Conservation (phyloP, 2,797 vertebrate genomes). For the Poecilia velifera region DNA sequence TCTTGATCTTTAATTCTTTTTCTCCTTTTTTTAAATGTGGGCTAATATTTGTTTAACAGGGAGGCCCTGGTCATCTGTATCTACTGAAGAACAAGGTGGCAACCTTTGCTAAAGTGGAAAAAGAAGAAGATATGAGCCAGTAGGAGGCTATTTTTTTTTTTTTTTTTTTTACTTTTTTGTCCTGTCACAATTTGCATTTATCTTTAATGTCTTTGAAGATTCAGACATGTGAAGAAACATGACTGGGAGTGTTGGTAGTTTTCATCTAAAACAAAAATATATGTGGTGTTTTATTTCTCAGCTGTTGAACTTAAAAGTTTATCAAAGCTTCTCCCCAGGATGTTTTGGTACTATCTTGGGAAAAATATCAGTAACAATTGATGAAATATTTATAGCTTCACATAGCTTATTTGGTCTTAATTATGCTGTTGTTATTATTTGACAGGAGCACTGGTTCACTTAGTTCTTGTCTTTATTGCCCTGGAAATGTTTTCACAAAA, state of each 20-base stretch:
- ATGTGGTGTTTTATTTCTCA: neutral
- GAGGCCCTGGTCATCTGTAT: slow-evolving; percentile 95
- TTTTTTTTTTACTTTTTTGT: neutral
- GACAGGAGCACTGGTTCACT: neutral
- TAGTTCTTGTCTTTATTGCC: neutral
- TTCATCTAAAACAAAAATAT: neutral
- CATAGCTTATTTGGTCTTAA: neutral
- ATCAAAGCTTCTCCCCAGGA: neutral
- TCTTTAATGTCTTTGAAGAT: neutral
- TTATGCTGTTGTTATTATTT: neutral
- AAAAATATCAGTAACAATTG: neutral
- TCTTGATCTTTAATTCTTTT: neutral
- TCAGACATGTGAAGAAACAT: neutral
- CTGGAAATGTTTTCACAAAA: neutral
- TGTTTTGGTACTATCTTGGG: neutral
- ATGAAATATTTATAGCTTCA: neutral
- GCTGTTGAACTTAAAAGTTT: neutral
- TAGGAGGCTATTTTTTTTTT: slow-evolving; percentile 75
- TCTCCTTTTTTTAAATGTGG: neutral
- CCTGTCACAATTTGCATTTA: neutral
- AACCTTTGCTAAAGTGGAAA: slow-evolving; percentile 98
- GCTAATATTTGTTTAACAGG: slow-evolving; percentile 75
- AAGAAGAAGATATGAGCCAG: slow-evolving; percentile 98
- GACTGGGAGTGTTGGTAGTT: neutral
- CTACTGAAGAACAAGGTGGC: slow-evolving; percentile 98